Base-by-base conservation (phyloP, 2,797 vertebrate species). In the Hydrophis major region DNA sequence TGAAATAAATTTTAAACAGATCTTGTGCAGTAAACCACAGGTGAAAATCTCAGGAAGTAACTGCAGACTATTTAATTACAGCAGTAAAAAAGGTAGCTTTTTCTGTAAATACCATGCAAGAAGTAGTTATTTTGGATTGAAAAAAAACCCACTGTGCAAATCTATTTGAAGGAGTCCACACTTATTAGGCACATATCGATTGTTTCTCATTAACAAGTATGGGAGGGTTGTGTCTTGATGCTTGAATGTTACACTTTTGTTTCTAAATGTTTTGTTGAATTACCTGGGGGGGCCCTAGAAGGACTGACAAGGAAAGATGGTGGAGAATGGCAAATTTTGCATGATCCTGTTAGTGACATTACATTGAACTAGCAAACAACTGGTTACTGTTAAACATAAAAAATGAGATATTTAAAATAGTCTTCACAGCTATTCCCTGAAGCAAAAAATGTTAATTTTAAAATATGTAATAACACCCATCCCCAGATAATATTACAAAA, bases 341-440 rank as follows among this genome's bases (percentile, higher is more conserved):
- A 22, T 0, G 1, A 37, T 78, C 63, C n/a, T 56, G 69, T 4
- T 32, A 90, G 25, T 0, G n/a, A 86, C 86, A 87, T 28, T 87
- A 56, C 60, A 66, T 89, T 60, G 4, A 27, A 11, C 69, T 88
- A 88, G n/a, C 90, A 89, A 95, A 92, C 25, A 59, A 22, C 60
- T 50, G 37, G 56, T 1, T 83, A 55, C 89, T 90, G 37, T 55
- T 57, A 89, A 90, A 93, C 59, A 20, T 89, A 91, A 87, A 66
- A 88, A 90, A 88, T 32, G 86, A 91, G 88, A 22, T 61, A n/a
- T 83, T 94, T 2, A 0, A 3, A 50, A 47, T 47, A 56, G 28
- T 16, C 53, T 18, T 56, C 55, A 87, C 2, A 87, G 13, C 50
- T 74, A 74, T 78, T 78, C 16, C 32, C 69, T 42, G 18, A 78